Evolutionary conservation across 2,888 invertebrate genomes (phyloP).

Genomic region (Caenorhabditis becei): DNA sequence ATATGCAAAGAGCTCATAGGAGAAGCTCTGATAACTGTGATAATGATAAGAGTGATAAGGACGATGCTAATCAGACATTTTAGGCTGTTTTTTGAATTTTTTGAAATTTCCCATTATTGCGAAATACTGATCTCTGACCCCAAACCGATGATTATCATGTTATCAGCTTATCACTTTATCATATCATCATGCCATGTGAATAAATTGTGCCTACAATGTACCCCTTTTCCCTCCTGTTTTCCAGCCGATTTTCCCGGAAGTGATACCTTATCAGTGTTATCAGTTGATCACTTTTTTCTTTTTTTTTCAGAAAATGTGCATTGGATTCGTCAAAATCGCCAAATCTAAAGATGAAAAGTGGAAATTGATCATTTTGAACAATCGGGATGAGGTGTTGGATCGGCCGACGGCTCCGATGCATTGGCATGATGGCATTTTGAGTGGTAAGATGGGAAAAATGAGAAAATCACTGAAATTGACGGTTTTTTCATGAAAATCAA

Average conservation of each 20-base stretch:
- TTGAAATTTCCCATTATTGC: not conserved
- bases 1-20: conserved; percentile 26
- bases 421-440: conserved; percentile 73
- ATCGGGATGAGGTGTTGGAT: conserved; percentile 75
- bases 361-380: conserved; percentile 76
- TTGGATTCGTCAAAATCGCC: conserved; percentile 64
- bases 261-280: not conserved
- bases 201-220: too few species aligned
- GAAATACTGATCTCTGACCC: not conserved
- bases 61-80: conserved; percentile 1
- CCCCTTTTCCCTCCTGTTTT: too few species aligned
- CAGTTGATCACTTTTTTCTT: not conserved
- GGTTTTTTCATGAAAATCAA: too few species aligned
- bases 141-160: too few species aligned
- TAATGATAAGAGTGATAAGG: not conserved
- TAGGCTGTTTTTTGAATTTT: not conserved
- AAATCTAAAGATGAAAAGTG: conserved; percentile 48
- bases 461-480: too few species aligned
- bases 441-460: conserved; percentile 65
- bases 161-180: too few species aligned
- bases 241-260: too few species aligned
- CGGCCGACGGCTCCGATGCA: conserved; percentile 70
- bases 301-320: conserved; percentile 62
- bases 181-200: too few species aligned
- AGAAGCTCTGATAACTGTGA: not conserved